phyloP scores from a whole-genome alignment of 2,888 invertebrate genomes.

The Aspidiotus destructor region DNA sequence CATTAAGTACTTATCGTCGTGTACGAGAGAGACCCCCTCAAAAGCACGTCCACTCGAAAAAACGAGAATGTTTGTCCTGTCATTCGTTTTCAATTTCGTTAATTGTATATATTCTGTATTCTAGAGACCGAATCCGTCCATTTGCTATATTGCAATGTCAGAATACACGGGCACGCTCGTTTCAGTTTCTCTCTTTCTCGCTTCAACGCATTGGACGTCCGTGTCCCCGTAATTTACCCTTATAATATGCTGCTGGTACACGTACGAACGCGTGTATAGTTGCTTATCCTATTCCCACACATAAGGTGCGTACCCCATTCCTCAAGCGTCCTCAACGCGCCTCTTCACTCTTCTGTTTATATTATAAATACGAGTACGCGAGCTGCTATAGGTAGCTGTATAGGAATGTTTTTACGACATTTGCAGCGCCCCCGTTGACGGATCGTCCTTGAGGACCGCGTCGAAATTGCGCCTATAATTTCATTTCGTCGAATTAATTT shows the following conservation, averaged over 20 bases:
- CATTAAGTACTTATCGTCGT: background rate
- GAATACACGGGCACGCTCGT: background rate
- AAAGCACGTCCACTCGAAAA: conserved; percentile 10
- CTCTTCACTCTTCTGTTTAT: too few relatives aligned
- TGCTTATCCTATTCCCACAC: background rate
- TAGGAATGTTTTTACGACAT: background rate
- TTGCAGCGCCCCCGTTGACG: background rate
- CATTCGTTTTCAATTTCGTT: conserved; percentile 15
- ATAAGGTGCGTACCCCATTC: background rate
- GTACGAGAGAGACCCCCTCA: background rate
- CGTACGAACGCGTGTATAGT: background rate
- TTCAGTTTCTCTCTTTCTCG: too few relatives aligned
- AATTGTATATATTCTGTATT: conserved; percentile 3
- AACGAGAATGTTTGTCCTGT: conserved; percentile 7
- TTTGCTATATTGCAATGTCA: conserved; percentile 17
- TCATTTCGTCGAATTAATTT: background rate
- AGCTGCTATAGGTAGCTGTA: too few relatives aligned
- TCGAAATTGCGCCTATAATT: background rate
- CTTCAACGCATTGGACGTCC: background rate
- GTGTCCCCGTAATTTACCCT: conserved; percentile 1
- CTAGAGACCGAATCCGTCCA: conserved; percentile 6
- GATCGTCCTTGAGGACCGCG: background rate
- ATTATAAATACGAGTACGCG: too few relatives aligned
- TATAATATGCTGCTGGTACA: background rate
- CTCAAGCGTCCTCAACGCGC: too few relatives aligned